phyloP scores from a whole-genome alignment of 2,888 invertebrate species.

The Drosophila niveifrons region DNA sequence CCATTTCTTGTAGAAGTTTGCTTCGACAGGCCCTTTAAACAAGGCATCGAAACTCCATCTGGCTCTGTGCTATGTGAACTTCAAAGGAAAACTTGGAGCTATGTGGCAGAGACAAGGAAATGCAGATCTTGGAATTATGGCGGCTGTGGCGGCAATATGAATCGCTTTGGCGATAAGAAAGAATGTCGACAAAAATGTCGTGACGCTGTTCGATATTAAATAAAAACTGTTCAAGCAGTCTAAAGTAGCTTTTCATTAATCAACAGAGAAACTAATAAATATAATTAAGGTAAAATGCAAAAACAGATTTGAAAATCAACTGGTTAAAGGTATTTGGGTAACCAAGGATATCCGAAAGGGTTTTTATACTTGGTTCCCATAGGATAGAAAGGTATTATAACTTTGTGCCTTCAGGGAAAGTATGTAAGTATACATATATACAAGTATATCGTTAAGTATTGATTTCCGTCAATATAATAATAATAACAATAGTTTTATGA shows the following conservation, averaged over 20 bases:
- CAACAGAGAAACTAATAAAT: neutral
- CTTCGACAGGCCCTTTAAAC: neutral
- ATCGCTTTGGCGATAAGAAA: neutral
- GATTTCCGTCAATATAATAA: too few relatives aligned
- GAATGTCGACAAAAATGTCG: neutral
- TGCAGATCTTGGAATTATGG: neutral
- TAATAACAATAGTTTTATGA: too few relatives aligned
- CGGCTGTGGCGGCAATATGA: conserved; percentile 14
- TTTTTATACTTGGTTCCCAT: too few relatives aligned
- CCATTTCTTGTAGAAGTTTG: neutral
- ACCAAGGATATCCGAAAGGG: neutral
- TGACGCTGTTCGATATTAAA: too few relatives aligned
- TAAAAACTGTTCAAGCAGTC: too few relatives aligned
- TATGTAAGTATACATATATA: too few relatives aligned
- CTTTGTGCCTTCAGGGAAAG: too few relatives aligned
- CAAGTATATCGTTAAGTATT: too few relatives aligned
- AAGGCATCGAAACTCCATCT: neutral
- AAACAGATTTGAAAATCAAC: conserved; percentile 1
- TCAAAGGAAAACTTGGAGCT: neutral
- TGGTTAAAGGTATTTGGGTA: neutral
- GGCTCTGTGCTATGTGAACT: neutral
- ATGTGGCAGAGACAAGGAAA: neutral
- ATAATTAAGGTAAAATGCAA: conserved; percentile 11
- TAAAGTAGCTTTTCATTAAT: neutral
- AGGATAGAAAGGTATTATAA: too few relatives aligned